phyloP scores from a whole-genome alignment of 2,113 vertebrate genomes.

The Ancistrus triradiatus region DNA sequence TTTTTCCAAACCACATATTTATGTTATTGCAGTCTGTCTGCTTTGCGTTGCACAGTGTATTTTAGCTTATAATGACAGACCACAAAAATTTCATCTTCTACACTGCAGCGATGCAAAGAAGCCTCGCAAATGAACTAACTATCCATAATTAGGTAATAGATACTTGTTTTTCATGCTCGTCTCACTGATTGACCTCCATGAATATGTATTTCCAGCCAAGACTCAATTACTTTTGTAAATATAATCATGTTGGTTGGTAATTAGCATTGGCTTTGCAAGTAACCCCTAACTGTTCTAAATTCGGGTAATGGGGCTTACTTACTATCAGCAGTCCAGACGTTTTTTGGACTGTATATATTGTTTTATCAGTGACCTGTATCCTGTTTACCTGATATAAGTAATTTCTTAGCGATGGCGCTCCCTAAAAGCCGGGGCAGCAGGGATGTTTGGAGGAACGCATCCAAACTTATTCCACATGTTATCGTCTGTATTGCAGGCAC shows the following conservation, averaged over 20 bases:
- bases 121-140: constrained; percentile 33
- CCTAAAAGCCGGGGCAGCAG: constrained; percentile 72
- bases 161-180: constrained; percentile 32
- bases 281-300: constrained; percentile 42
- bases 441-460: constrained; percentile 65
- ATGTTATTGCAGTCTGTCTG: constrained; percentile 44
- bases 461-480: constrained; percentile 81
- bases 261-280: constrained; percentile 43
- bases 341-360: constrained; percentile 63
- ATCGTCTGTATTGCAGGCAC: constrained; percentile 67
- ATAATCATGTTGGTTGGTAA: constrained; percentile 46
- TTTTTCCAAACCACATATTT: constrained; percentile 44
- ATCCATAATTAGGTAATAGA: constrained; percentile 34
- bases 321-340: constrained; percentile 22
- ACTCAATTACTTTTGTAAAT: constrained; percentile 45
- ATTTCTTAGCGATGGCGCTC: constrained; percentile 69
- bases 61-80: constrained; percentile 42
- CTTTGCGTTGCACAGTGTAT: constrained; percentile 37
- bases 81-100: constrained; percentile 21
- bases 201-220: constrained; percentile 35
- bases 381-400: constrained; percentile 76
- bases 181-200: constrained; percentile 42
- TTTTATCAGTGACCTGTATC: constrained; percentile 77
- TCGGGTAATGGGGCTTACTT: constrained; percentile 41
- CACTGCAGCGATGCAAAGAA: constrained; percentile 20